phyloP scores from a whole-genome alignment of 2,797 vertebrate genomes.

The Eidolon dupreanum region DNA sequence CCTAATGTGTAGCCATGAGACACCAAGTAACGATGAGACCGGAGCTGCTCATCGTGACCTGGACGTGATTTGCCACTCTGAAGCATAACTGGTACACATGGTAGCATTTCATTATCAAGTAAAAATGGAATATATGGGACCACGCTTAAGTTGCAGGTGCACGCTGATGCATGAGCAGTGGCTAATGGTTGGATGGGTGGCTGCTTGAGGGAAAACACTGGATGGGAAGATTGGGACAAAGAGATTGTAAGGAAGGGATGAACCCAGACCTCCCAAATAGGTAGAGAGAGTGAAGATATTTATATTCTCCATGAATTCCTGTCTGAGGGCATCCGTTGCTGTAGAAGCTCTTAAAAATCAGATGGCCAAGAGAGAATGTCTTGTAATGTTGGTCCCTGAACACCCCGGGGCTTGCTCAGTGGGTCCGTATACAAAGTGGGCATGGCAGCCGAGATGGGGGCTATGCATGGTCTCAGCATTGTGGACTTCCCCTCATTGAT shows the following conservation, averaged over 20 bases:
- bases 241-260: background rate
- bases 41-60: background rate
- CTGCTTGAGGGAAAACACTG: background rate
- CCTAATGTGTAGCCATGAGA: background rate
- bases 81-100: background rate
- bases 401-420: background rate
- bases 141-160: background rate
- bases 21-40: background rate
- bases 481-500: background rate
- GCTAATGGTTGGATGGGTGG: background rate
- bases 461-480: background rate
- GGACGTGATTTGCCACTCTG: background rate
- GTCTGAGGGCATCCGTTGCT: background rate
- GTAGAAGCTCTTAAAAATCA: background rate
- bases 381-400: background rate
- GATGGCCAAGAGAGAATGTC: background rate
- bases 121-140: background rate
- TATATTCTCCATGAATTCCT: background rate
- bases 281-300: background rate
- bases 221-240: background rate
- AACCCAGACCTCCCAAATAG: background rate
- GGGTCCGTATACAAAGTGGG: background rate
- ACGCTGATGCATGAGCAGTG: background rate
- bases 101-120: background rate
- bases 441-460: background rate